A percentile compares a stretch with the other conserved stretches of the same genome.
Evolutionary conservation across 2,888 invertebrate genomes (phyloP).

Genomic region (Pyrocoelia pectoralis): DNA sequence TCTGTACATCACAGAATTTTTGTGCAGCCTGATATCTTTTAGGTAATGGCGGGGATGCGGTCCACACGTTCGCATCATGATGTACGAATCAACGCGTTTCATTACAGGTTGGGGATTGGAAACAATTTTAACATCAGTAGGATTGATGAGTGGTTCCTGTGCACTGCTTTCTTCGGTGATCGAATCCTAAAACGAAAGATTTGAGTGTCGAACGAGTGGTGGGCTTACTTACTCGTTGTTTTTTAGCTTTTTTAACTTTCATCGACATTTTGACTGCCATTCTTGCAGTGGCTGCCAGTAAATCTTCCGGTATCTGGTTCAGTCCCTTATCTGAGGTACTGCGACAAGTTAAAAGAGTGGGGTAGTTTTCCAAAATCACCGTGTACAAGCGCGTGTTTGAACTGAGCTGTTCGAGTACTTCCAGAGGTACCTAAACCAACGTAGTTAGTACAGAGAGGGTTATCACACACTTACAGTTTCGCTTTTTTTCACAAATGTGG

Average conservation of each 20-base stretch:
- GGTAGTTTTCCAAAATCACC: constrained; percentile 77
- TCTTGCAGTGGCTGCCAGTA: constrained; percentile 60
- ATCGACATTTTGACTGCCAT: constrained; percentile 70
- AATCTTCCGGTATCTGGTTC: constrained; percentile 54
- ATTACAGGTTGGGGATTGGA: neutral
- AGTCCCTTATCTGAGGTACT: constrained; percentile 72
- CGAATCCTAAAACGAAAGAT: constrained; percentile 45
- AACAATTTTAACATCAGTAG: constrained; percentile 4
- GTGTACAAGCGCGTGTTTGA: constrained; percentile 73
- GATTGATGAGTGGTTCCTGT: constrained; percentile 34
- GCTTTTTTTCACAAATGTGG: constrained; percentile 74
- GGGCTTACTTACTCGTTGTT: neutral
- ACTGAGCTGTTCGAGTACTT: constrained; percentile 69
- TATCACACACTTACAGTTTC: constrained; percentile 73
- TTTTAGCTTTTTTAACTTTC: constrained; percentile 62
- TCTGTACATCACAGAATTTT: constrained; percentile 85
- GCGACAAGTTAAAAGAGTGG: constrained; percentile 70
- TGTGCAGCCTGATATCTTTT: constrained; percentile 74
- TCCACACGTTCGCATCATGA: constrained; percentile 64
- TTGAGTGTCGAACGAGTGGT: neutral
- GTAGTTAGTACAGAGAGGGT: too few relatives aligned
- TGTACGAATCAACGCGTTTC: constrained; percentile 55
- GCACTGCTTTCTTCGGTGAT: constrained; percentile 41
- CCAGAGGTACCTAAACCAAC: constrained; percentile 66
- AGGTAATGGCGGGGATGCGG: constrained; percentile 71